Evolutionary conservation across 1,140 invertebrate genomes (phyloP).

Genomic region (Nomia melanderi): DNA sequence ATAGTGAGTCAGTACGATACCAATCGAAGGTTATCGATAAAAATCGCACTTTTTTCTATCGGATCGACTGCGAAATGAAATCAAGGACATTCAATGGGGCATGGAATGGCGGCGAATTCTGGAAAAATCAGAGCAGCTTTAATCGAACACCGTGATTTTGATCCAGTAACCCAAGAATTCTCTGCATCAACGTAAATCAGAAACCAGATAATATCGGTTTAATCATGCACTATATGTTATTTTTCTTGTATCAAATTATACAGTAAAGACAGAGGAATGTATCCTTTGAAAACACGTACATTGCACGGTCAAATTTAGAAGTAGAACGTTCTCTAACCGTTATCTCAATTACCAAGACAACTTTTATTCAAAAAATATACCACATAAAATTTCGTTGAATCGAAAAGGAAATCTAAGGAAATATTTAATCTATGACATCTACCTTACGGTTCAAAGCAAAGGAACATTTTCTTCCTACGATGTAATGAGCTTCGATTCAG

Average conservation of each 20-base stretch:
- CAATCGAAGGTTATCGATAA: constrained; percentile 26
- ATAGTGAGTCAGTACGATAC: constrained; percentile 10
- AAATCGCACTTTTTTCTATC: constrained; percentile 41
- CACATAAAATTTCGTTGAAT: too few relatives aligned
- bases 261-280: background rate
- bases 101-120: constrained; percentile 13
- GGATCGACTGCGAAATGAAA: constrained; percentile 36
- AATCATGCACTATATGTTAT: background rate
- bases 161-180: background rate
- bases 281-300: background rate
- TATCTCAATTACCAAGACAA: too few relatives aligned
- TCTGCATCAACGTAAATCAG: background rate
- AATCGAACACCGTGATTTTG: background rate
- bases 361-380: too few relatives aligned
- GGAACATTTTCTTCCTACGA: too few relatives aligned
- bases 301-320: too few relatives aligned
- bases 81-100: constrained; percentile 44
- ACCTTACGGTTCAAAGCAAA: too few relatives aligned
- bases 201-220: background rate
- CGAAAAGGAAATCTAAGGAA: too few relatives aligned
- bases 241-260: background rate
- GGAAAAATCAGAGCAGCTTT: background rate
- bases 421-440: too few relatives aligned
- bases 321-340: too few relatives aligned
- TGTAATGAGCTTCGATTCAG: background rate